Conservation (phyloP, 2,113 vertebrate species). For the Progne subis region DNA sequence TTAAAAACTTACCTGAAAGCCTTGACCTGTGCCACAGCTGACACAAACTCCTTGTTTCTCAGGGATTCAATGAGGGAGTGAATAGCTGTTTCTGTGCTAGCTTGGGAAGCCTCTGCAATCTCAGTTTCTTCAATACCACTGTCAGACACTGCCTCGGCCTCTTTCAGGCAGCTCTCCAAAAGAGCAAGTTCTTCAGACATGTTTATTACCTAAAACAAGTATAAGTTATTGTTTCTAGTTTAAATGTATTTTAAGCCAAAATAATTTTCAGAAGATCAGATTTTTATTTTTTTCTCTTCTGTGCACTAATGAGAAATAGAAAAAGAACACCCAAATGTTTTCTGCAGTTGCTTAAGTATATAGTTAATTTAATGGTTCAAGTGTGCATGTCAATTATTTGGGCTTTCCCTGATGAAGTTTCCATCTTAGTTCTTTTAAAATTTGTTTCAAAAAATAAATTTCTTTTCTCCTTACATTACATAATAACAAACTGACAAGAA, state of each 20-base stretch:
- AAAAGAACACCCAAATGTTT: neutral
- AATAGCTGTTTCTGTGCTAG: slow-evolving; percentile 91
- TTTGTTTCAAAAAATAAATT: neutral
- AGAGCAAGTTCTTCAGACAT: slow-evolving; percentile 94
- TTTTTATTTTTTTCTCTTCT: neutral
- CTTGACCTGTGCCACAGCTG: slow-evolving; percentile 92
- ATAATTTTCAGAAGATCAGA: neutral
- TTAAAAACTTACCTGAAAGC: slow-evolving; percentile 83
- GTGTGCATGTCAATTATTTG: accelerated
- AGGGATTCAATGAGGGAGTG: slow-evolving; percentile 93
- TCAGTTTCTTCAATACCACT: slow-evolving; percentile 80
- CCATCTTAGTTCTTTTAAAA: neutral
- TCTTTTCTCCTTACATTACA: neutral
- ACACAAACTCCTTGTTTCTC: slow-evolving; percentile 86
- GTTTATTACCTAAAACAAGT: slow-evolving; percentile 87
- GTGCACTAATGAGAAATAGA: neutral
- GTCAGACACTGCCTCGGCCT: slow-evolving; percentile 83
- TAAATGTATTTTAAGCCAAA: neutral
- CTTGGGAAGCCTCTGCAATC: slow-evolving; percentile 86
- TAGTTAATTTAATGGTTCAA: neutral
- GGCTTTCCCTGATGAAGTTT: neutral
- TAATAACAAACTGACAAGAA: neutral
- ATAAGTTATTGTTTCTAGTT: neutral
- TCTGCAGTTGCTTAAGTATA: neutral
- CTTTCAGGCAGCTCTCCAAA: slow-evolving; percentile 89